Percentiles rank a stretch among this genome's conserved stretches.
These are phyloP conservation scores for Osmerus eperlanus DNA, from an alignment of 2,113 vertebrate genomes.

Conservation along the genomic window DNA sequence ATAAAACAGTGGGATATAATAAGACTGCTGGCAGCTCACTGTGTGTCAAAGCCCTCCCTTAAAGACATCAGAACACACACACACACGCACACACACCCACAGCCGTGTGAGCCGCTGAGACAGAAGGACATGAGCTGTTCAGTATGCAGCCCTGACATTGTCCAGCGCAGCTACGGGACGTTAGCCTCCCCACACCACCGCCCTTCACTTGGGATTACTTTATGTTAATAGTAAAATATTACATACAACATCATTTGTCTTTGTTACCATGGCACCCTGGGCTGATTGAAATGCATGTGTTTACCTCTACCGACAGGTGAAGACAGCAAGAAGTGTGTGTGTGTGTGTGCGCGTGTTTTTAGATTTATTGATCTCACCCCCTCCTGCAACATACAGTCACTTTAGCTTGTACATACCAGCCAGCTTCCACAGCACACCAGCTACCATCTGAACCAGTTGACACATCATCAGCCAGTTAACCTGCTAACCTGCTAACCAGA, in stretches of 20 bases:
- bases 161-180: constrained; percentile 99
- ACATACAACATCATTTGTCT: constrained; percentile 99
- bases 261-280: constrained; percentile 82
- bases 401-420: too few species aligned
- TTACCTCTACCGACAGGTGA: constrained; percentile 84
- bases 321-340: constrained; percentile 73
- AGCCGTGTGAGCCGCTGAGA: constrained; percentile 70
- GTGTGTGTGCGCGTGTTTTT: constrained; percentile 44
- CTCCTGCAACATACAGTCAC: constrained; percentile 11
- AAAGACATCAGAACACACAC: too few species aligned
- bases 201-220: constrained; percentile 99
- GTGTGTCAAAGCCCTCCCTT: constrained; percentile 77
- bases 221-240: constrained; percentile 99
- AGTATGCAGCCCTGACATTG: constrained; percentile 99
- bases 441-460: too few species aligned
- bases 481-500: too few species aligned
- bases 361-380: constrained; percentile 68
- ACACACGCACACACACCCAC: constrained; percentile 86
- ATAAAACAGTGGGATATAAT: constrained; percentile 81
- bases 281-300: constrained; percentile 91
- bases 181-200: constrained; percentile 99
- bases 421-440: too few species aligned
- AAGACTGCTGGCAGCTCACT: constrained; percentile 84
- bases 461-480: too few species aligned
- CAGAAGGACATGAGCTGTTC: constrained; percentile 99